Evolutionary conservation across 1,140 invertebrate species (phyloP).

Genomic region (Pinna nobilis): DNA sequence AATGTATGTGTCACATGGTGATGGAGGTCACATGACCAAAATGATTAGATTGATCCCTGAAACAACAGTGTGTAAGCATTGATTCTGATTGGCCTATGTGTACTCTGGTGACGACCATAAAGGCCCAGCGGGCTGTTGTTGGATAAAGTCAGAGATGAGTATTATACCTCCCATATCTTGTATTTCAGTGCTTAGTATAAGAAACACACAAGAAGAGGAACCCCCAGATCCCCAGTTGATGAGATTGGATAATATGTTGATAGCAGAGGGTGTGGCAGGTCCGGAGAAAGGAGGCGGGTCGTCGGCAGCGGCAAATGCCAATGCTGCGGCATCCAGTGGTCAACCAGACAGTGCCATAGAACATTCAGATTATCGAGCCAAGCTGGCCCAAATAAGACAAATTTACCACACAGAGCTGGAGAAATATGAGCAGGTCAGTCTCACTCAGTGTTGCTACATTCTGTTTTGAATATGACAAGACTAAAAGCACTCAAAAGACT

Average conservation of each 20-base stretch:
- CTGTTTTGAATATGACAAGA: neutral
- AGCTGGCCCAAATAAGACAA: constrained; percentile 98
- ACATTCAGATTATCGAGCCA: constrained; percentile 99
- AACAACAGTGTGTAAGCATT: too few relatives aligned
- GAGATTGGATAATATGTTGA: constrained; percentile 99
- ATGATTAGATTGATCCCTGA: too few relatives aligned
- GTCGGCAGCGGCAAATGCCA: constrained; percentile 92
- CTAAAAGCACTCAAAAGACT: neutral
- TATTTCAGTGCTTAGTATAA: constrained; percentile 90
- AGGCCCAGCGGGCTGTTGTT: too few relatives aligned
- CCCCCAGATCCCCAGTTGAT: constrained; percentile 99
- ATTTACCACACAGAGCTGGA: constrained; percentile 99
- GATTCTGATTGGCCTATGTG: too few relatives aligned
- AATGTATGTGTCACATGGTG: too few relatives aligned
- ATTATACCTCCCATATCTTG: constrained; percentile 36
- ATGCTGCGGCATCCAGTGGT: constrained; percentile 85
- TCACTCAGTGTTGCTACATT: neutral
- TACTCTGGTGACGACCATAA: too few relatives aligned
- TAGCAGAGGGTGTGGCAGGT: constrained; percentile 98
- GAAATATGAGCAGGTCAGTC: constrained; percentile 94
- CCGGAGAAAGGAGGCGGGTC: constrained; percentile 97
- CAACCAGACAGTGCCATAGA: constrained; percentile 91
- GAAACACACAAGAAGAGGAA: constrained; percentile 98
- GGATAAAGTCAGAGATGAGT: too few relatives aligned
- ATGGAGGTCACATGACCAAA: too few relatives aligned